Base-by-base conservation (phyloP, 1,140 invertebrate genomes). In the Scaptomyza pallida region DNA sequence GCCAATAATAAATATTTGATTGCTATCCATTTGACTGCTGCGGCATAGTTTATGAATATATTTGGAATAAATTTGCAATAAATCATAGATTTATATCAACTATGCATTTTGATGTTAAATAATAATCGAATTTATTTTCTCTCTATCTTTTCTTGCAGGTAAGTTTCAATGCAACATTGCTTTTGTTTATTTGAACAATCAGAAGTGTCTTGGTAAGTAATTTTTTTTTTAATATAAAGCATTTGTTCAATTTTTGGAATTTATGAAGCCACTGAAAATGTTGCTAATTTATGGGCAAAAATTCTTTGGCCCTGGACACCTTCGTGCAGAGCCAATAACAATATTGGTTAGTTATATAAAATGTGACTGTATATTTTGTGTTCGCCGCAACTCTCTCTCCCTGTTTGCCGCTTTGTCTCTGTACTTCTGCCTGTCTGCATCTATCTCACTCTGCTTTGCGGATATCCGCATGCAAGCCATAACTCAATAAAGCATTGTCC, bases 381-480 rank as follows among this genome's bases (percentile, higher is more conserved):
- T 15, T 2, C 12, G 35, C 23, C 10, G 9, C 26, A 30, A 30
- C 17, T 26, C 60, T 37, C 4, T 68, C 30, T 75, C 44, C 16
- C 10, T 65, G 23, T 74, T 35, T 67, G 17, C n/a, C n/a, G n/a
- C n/a, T n/a, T n/a, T n/a, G n/a, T n/a, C n/a, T 56, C 30, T 55
- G 41, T 75, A 50, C 19, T 15, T 64, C 41, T 60, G 19, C 19
- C 16, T 41, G 19, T 64, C 41, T 60, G 19, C 19, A 21, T 41
- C 43, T 56, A 19, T 52, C 26, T 47, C 41, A n/a, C 37, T 64
- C 52, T 47, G 17, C 30, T 56, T 30, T 52, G 75, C 82, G 82
- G 82, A 86, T 82, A 89, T 86, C 82, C 82, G 82, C 78, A 88
- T 86, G 83, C 82, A 86, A 82, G 78, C 82, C 78, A 86, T 86